A percentile compares a stretch with the other conserved stretches of the same genome.
These are phyloP conservation scores for Calypte anna DNA, from an alignment of 2,113 vertebrate genomes.

Conservation along the genomic window DNA sequence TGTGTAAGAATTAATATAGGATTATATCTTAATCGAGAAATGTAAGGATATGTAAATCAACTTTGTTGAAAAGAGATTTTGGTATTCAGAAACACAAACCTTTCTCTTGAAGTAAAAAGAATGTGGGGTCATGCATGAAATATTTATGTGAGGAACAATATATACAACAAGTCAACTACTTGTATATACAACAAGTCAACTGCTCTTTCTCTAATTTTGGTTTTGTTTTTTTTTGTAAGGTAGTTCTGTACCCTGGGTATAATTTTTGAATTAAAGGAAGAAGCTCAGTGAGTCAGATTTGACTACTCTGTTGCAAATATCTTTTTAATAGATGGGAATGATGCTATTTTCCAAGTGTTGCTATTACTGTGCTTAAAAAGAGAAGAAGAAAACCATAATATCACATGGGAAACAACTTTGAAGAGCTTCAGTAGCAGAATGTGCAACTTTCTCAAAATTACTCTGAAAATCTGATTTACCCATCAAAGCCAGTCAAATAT, in stretches of 20 bases:
- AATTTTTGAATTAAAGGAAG: conserved; percentile 9
- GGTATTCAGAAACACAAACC: neutral
- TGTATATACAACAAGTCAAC: neutral
- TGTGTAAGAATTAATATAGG: neutral
- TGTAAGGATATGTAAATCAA: neutral
- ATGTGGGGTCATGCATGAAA: neutral
- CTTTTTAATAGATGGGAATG: no score
- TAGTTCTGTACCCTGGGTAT: neutral
- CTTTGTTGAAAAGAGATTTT: neutral
- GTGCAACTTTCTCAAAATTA: neutral
- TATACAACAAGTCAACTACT: neutral
- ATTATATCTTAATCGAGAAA: neutral
- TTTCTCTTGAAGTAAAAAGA: neutral
- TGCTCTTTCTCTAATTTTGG: neutral
- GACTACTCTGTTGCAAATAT: neutral
- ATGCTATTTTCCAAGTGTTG: neutral
- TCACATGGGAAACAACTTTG: neutral
- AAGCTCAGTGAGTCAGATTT: neutral
- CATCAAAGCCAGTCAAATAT: neutral
- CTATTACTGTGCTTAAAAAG: neutral
- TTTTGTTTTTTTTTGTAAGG: neutral
- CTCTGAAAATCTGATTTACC: neutral
- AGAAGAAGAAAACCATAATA: neutral
- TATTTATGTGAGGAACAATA: neutral
- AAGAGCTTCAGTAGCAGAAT: neutral